Base-by-base conservation (phyloP, 2,113 vertebrate species). In the Hyaena hyaena region DNA sequence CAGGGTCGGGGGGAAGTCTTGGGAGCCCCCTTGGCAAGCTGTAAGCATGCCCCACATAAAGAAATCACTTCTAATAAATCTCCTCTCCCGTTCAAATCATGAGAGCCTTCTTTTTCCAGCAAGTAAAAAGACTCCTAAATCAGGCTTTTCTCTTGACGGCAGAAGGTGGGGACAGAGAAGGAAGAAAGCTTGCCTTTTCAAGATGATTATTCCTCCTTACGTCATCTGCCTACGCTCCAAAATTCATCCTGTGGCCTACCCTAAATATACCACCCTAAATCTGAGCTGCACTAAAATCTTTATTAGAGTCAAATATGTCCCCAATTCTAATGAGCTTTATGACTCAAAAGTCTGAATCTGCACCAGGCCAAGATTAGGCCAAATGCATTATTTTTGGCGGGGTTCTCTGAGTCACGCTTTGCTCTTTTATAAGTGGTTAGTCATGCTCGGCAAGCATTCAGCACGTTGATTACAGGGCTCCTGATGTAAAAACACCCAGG, bases 271-370 rank as follows among this genome's bases (percentile, higher is more conserved):
- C 91, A 92, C 50, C 89, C 86, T 65, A 89, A 94, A 93, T 93
- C 86, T 87, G 94, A 86, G 73, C 43, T 76, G 35, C 43, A 31
- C 86, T 87, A 76, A 83, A 77, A 89, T 93, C 92, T 96, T 98
- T 97, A 97, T 96, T 92, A 89, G 96, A 96, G 97, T 97, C 86
- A 50, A 86, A 87, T 69, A 93, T 92, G 90, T 88, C 50, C 33
- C 74, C 4, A 43, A 71, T 63, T 73, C 93, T 86, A 87, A 93
- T 80, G 80, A 96, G 96, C 95, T 95, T 94, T 93, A 92, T 96
- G 98, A 98, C 97, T 98, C 97, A 98, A 92, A 97, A 84, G 63
- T 95, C 92, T 83, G 81, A 97, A 86, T 95, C 93, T 19, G 68
- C 69, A 97, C n/a, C 74, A 69, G 93, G 89, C 85, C 48, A 63